Evolutionary conservation across 1,140 invertebrate genomes (phyloP).

Genomic region (Panulirus ornatus): DNA sequence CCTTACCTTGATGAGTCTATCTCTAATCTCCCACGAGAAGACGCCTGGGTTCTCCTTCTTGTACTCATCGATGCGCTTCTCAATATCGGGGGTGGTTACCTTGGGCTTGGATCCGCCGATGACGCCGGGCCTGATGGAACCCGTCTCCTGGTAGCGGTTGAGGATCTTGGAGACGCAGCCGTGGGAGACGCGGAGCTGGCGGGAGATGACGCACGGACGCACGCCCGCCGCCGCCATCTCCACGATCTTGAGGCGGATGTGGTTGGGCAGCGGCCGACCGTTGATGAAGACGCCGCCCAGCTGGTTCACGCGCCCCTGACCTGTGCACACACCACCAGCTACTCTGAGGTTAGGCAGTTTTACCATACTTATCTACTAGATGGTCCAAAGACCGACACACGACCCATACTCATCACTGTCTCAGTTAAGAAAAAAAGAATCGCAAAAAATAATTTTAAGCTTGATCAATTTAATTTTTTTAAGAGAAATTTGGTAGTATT

Average conservation of each 20-base stretch:
- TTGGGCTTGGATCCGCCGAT: slow-evolving; percentile 78
- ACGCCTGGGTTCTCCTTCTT: slow-evolving; percentile 81
- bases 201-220: slow-evolving; percentile 92
- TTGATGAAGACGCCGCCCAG: slow-evolving; percentile 95
- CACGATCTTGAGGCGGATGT: slow-evolving; percentile 92
- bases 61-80: slow-evolving; percentile 81
- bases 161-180: slow-evolving; percentile 95
- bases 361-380: neutral
- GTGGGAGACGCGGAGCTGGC: slow-evolving; percentile 91
- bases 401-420: no score
- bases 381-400: neutral
- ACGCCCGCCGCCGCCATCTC: slow-evolving; percentile 93
- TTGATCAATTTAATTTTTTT: no score
- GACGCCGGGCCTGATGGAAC: slow-evolving; percentile 80
- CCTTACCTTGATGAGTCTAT: slow-evolving; percentile 76
- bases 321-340: slow-evolving; percentile 77
- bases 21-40: slow-evolving; percentile 82
- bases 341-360: slow-evolving; percentile 57
- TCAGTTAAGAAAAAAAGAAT: no score
- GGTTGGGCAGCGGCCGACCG: slow-evolving; percentile 92
- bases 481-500: no score
- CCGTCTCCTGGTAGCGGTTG: slow-evolving; percentile 86
- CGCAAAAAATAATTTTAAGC: no score
- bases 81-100: slow-evolving; percentile 80
- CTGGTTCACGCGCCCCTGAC: slow-evolving; percentile 94